phyloP scores from a whole-genome alignment of 2,113 vertebrate genomes.

The Varanus salvator region DNA sequence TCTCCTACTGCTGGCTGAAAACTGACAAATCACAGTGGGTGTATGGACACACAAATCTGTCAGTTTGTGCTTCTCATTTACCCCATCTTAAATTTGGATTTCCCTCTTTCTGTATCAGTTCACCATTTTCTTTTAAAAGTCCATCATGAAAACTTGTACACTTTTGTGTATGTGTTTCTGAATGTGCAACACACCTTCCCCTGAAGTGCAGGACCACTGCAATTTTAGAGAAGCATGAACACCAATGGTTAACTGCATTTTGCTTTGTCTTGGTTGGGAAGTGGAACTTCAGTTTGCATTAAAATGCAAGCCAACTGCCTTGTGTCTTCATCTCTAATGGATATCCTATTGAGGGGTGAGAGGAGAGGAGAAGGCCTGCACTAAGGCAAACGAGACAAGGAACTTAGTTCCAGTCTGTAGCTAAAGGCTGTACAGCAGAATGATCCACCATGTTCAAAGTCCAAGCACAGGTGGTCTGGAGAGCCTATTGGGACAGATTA shows the following conservation, averaged over 20 bases:
- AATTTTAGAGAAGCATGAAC: no score
- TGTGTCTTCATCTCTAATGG: background rate
- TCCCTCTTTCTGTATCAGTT: background rate
- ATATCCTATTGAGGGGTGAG: background rate
- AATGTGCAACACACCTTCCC: background rate
- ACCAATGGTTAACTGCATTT: background rate
- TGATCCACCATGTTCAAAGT: background rate
- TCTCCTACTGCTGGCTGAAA: background rate
- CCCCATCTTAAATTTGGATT: background rate
- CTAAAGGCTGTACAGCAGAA: background rate
- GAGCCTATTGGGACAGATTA: background rate
- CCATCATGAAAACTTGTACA: background rate
- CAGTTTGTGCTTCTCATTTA: background rate
- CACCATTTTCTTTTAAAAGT: background rate
- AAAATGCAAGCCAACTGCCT: background rate
- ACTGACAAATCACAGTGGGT: background rate
- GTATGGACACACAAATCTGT: background rate
- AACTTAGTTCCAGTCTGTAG: no score
- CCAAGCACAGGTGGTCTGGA: background rate
- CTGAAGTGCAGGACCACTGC: background rate
- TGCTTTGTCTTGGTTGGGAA: background rate
- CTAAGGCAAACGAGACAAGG: background rate
- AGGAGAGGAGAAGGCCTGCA: background rate
- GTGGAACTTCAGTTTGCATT: background rate
- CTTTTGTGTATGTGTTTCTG: background rate